phyloP scores from a whole-genome alignment of 2,113 vertebrate genomes.

The Triplophysa tibetana region DNA sequence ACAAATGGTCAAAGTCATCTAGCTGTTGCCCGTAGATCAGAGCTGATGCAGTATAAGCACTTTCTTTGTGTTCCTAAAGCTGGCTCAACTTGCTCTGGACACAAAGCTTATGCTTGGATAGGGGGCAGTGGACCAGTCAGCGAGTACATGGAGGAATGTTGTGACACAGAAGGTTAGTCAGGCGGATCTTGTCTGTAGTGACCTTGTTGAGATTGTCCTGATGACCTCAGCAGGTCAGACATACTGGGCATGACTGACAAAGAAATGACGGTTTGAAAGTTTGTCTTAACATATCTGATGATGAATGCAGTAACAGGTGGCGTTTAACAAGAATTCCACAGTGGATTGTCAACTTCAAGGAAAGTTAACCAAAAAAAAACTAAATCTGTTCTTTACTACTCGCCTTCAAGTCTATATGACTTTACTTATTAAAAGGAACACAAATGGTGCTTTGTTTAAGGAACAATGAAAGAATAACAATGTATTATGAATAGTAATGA shows the following conservation, averaged over 20 bases:
- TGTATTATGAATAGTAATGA: too few species aligned
- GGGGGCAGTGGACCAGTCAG: constrained; percentile 54
- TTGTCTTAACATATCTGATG: not conserved
- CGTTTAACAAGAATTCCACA: too few species aligned
- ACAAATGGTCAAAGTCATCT: constrained; percentile 65
- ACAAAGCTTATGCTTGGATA: constrained; percentile 51
- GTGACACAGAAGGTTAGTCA: constrained; percentile 52
- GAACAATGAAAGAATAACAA: too few species aligned
- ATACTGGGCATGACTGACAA: constrained; percentile 2
- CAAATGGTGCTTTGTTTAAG: too few species aligned
- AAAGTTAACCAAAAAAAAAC: constrained; percentile 70
- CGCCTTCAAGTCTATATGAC: too few species aligned
- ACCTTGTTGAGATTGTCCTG: constrained; percentile 40
- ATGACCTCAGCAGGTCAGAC: constrained; percentile 22
- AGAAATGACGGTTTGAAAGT: not conserved
- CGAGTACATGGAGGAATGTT: constrained; percentile 52
- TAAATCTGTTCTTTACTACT: too few species aligned
- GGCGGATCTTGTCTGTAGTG: constrained; percentile 47
- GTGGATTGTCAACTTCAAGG: constrained; percentile 58
- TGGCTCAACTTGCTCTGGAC: constrained; percentile 63
- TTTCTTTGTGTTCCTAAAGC: constrained; percentile 71
- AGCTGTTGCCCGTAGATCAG: constrained; percentile 34
- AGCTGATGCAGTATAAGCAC: constrained; percentile 63
- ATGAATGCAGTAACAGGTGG: not conserved
- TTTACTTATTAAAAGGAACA: too few species aligned